These are phyloP conservation scores for Neotoma lepida DNA, from an alignment of 2,113 vertebrate genomes.

Conservation along the genomic window DNA sequence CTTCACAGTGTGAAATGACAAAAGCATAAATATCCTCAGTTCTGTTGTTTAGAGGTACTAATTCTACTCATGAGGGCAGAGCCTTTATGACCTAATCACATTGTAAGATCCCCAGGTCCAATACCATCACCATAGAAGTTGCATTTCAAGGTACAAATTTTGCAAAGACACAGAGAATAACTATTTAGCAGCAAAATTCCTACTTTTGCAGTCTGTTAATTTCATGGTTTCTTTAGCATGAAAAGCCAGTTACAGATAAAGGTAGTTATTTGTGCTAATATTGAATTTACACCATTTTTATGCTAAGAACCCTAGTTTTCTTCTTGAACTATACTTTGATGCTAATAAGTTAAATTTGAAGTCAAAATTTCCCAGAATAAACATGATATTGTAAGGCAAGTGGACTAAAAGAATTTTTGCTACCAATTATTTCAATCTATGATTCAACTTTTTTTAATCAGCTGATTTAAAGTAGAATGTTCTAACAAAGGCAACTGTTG, in stretches of 20 bases:
- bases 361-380: background rate
- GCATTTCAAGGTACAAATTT: background rate
- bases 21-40: background rate
- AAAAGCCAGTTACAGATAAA: background rate
- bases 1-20: background rate
- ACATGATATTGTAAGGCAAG: background rate
- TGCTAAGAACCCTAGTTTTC: background rate
- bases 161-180: background rate
- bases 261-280: background rate
- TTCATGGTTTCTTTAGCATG: background rate
- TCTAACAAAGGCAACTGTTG: background rate
- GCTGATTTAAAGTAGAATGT: constrained; percentile 1
- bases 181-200: background rate
- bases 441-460: constrained; percentile 29
- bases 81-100: background rate
- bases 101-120: background rate
- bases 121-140: background rate
- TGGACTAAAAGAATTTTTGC: background rate
- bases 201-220: background rate
- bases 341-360: background rate
- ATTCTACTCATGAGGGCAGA: background rate
- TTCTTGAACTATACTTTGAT: background rate
- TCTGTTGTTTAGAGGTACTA: background rate
- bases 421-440: background rate
- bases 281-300: background rate